Base-by-base conservation (phyloP, 2,113 vertebrate species). In the Brienomyrus longianalis region DNA sequence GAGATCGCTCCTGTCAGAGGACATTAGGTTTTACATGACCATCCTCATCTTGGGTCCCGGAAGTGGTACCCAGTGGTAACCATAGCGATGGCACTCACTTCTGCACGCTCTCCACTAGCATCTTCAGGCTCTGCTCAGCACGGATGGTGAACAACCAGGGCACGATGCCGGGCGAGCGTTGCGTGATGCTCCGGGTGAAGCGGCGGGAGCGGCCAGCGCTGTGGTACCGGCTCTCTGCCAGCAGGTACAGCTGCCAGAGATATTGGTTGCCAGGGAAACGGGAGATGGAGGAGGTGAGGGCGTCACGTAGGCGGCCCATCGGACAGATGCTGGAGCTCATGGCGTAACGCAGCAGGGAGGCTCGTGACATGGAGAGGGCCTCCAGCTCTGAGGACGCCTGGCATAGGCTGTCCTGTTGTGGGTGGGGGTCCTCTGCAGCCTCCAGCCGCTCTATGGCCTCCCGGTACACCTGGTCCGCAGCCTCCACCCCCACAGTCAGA, bases 81-180 rank as follows among this genome's bases (percentile, higher is more conserved):
- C 80, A 48, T 21, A 48, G 83, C 19, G 43, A 84, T 5, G 80
- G 35, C 83, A 47, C 85, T 93, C 95, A 99, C 98, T 97, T 97
- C 92, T 96, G 97, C 74, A 97, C 96, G 17, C 93, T 93, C 10
- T 98, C 97, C 77, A 95, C 95, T 88, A 97, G 95, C 51, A 95
- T 96, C 93, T 97, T 98, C 91, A 98, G 97, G 93, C 95, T 95
- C 92, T 96, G 96, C 95, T 99, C 98, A 8, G 97, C 96, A 88
- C 96, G 96, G 88, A 99, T 96, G 5, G 97, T 97, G 88, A 98
- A 99, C 86, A 99, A 92, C 94, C 95, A 96, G 0, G 98, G 98
- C 92, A 98, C 95, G 91, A 98, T 91, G 9, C 93, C 94, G 15
- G 91, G 51, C 39, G 92, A 62, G 90, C 93, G 94, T 94, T 95